A percentile compares a stretch with the other conserved stretches of the same genome.
Conservation (phyloP, 2,797 vertebrate species). For the Streptopelia turtur region DNA sequence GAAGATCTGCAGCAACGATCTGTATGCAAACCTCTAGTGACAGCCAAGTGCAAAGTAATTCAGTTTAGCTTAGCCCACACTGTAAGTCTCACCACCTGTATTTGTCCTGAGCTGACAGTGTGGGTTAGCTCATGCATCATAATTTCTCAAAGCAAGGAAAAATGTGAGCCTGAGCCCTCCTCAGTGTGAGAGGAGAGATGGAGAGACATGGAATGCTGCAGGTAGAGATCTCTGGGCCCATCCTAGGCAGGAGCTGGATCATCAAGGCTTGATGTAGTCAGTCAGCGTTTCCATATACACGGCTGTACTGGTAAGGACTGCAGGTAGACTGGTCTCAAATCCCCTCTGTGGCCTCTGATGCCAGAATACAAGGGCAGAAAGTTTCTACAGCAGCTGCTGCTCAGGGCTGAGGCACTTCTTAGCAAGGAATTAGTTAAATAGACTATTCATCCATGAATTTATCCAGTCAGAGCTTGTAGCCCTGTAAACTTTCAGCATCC, state of each 20-base stretch:
- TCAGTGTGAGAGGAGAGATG: background rate
- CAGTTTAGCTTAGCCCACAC: background rate
- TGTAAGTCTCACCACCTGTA: background rate
- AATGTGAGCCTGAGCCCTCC: background rate
- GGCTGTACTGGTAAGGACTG: background rate
- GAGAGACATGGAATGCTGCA: background rate
- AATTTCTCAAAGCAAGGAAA: background rate
- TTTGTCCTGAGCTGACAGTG: background rate
- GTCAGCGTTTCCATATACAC: background rate
- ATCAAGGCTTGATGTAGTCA: rapidly evolving
- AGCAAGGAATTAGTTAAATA: too few relatives aligned
- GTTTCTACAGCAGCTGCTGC: background rate
- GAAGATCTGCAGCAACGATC: background rate
- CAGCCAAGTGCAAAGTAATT: background rate
- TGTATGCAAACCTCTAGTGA: background rate
- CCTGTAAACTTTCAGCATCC: background rate
- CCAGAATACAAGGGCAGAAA: background rate
- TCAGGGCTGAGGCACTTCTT: background rate
- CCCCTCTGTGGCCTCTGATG: background rate
- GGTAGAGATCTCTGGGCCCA: background rate
- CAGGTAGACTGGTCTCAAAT: background rate
- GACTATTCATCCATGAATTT: background rate
- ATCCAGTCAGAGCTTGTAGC: background rate
- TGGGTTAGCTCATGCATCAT: background rate
- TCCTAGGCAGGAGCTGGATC: background rate